phyloP scores from a whole-genome alignment of 2,113 vertebrate species.

The Ceuthmochares aereus region DNA sequence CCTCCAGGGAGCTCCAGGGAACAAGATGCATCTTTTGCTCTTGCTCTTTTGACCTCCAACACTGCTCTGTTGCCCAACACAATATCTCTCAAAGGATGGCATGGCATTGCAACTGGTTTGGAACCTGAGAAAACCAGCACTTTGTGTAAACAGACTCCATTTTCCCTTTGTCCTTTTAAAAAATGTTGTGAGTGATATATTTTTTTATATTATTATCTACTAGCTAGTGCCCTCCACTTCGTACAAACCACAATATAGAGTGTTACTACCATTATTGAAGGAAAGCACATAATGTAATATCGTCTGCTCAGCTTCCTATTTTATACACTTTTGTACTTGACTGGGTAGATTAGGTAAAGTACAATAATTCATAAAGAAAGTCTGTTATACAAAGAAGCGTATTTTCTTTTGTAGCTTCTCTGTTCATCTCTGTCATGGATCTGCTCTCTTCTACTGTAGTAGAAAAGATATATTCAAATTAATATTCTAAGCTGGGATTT shows the following conservation, averaged over 20 bases:
- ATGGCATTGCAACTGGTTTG: slow-evolving; percentile 15
- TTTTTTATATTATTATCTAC: not conserved
- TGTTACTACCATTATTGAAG: not conserved
- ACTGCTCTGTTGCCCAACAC: slow-evolving; percentile 32
- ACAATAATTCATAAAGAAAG: not conserved
- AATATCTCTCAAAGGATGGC: not conserved
- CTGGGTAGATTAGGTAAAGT: not conserved
- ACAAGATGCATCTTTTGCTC: slow-evolving; percentile 20
- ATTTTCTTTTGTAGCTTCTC: not conserved
- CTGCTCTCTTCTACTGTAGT: not conserved
- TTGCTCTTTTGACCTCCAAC: slow-evolving; percentile 20
- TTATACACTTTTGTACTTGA: not conserved
- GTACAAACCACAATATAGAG: not conserved
- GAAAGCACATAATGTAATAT: not conserved
- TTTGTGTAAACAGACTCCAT: not conserved
- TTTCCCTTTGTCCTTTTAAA: not conserved
- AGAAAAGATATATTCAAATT: slow-evolving; percentile 18
- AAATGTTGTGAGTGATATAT: not conserved
- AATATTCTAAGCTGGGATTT: slow-evolving; percentile 31
- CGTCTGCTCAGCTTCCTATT: not conserved
- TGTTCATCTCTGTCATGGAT: not conserved
- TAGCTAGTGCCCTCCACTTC: not conserved
- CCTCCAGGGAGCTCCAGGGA: not conserved
- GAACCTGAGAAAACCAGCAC: not conserved
- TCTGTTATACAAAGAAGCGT: not conserved